Conservation (phyloP, 2,113 vertebrate species). For the Oryzias javanicus region DNA sequence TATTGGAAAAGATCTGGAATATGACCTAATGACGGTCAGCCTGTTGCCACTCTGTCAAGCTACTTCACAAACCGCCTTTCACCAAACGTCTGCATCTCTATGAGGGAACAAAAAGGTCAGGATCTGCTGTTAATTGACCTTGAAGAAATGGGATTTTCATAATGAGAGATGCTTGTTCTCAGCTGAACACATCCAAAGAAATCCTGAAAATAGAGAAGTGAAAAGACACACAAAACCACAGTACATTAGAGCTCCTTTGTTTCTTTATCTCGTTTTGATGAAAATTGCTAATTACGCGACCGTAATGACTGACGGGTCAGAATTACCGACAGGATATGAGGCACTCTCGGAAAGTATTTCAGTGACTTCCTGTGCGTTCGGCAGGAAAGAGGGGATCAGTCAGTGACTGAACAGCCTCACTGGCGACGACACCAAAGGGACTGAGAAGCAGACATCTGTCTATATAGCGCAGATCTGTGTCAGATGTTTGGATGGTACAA, state of each 20-base stretch:
- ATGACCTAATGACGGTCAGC: slow-evolving; percentile 6
- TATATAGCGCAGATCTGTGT: too few relatives aligned
- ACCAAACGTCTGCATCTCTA: slow-evolving; percentile 4
- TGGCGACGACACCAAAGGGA: slow-evolving; percentile 20
- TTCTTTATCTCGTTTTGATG: too few relatives aligned
- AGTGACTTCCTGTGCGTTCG: slow-evolving; percentile 23
- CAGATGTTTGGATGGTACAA: too few relatives aligned
- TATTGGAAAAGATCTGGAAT: background rate
- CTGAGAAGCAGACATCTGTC: background rate
- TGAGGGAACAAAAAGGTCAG: slow-evolving; percentile 33
- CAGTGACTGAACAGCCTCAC: slow-evolving; percentile 16
- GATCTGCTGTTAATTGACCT: slow-evolving; percentile 11
- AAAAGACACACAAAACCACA: too few relatives aligned
- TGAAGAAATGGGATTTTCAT: background rate
- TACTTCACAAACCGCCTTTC: background rate
- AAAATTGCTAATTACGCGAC: too few relatives aligned
- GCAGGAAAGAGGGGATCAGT: slow-evolving; percentile 12
- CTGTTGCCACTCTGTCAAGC: slow-evolving; percentile 9
- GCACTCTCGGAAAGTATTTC: background rate
- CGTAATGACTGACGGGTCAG: slow-evolving; percentile 14
- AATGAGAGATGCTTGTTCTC: background rate
- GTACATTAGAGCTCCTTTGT: too few relatives aligned
- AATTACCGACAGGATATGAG: background rate
- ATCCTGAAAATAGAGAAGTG: background rate
- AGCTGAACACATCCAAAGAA: background rate